A percentile compares a stretch with the other conserved stretches of the same genome.
These are phyloP conservation scores for Ophion costatus DNA, from an alignment of 2,888 invertebrate species.

Conservation along the genomic window DNA sequence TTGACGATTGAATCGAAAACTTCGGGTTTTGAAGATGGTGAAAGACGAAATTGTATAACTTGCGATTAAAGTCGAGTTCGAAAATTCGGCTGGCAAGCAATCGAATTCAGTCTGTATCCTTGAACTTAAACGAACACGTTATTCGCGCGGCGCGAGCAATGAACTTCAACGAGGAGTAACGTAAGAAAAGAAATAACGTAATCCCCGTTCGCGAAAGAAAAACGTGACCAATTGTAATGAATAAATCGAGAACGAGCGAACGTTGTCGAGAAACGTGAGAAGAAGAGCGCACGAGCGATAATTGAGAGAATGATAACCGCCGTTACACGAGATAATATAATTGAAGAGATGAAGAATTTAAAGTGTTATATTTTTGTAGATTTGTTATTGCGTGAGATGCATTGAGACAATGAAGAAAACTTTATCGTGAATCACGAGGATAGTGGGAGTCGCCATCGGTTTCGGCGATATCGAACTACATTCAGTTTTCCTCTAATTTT, in stretches of 20 bases:
- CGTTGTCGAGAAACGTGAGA: slow-evolving; percentile 65
- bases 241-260: slow-evolving; percentile 58
- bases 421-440: slow-evolving; percentile 61
- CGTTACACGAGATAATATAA: slow-evolving; percentile 80
- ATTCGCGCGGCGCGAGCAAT: slow-evolving; percentile 11
- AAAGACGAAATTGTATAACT: slow-evolving; percentile 9
- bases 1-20: slow-evolving; percentile 30
- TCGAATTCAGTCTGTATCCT: slow-evolving; percentile 13
- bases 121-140: slow-evolving; percentile 62
- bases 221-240: slow-evolving; percentile 70
- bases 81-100: slow-evolving; percentile 6
- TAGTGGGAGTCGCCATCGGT: slow-evolving; percentile 50
- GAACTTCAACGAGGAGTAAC: slow-evolving; percentile 13
- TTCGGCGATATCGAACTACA: slow-evolving; percentile 32
- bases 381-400: slow-evolving; percentile 83
- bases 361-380: slow-evolving; percentile 83
- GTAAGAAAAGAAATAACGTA: slow-evolving; percentile 17
- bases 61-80: slow-evolving; percentile 11
- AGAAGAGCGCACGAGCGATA: slow-evolving; percentile 43
- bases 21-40: neutral
- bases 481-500: slow-evolving; percentile 22
- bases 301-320: slow-evolving; percentile 68
- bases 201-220: slow-evolving; percentile 51
- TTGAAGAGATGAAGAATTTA: slow-evolving; percentile 75
- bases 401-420: slow-evolving; percentile 80